phyloP scores from a whole-genome alignment of 2,888 invertebrate genomes.

The Bibio marci region DNA sequence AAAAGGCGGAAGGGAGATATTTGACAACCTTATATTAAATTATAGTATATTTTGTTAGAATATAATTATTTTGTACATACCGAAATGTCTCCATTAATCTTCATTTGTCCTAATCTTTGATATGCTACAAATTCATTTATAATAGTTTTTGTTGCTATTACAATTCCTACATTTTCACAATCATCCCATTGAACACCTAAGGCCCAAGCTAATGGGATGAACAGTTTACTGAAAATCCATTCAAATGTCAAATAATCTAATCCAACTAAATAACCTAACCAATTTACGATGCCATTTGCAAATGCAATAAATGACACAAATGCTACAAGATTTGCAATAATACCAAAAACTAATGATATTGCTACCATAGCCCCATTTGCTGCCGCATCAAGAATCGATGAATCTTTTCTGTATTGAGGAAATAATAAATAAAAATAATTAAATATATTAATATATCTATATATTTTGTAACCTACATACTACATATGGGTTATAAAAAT shows the following conservation, averaged over 20 bases:
- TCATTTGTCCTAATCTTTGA: conserved; percentile 49
- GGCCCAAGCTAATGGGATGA: conserved; percentile 77
- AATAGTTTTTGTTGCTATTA: conserved; percentile 80
- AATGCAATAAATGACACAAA: conserved; percentile 80
- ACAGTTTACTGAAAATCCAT: conserved; percentile 68
- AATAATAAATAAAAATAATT: conserved; percentile 6
- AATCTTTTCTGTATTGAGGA: conserved; percentile 45
- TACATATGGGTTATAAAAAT: background rate
- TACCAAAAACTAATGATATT: conserved; percentile 64
- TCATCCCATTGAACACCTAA: conserved; percentile 60
- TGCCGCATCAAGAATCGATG: conserved; percentile 79
- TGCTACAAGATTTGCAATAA: conserved; percentile 81
- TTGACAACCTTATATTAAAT: no score
- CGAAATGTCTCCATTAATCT: conserved; percentile 32
- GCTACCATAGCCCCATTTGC: conserved; percentile 74
- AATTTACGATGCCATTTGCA: conserved; percentile 60
- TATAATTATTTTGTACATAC: conserved; percentile 35
- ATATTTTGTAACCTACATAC: background rate
- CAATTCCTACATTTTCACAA: conserved; percentile 53
- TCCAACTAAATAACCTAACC: conserved; percentile 67
- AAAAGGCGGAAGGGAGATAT: no score
- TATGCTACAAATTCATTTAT: conserved; percentile 91
- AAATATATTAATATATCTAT: conserved; percentile 2
- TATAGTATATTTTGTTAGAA: background rate
- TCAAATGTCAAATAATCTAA: conserved; percentile 42